These are phyloP conservation scores for Sinella curviseta DNA, from an alignment of 1,140 invertebrate genomes.

Conservation along the genomic window DNA sequence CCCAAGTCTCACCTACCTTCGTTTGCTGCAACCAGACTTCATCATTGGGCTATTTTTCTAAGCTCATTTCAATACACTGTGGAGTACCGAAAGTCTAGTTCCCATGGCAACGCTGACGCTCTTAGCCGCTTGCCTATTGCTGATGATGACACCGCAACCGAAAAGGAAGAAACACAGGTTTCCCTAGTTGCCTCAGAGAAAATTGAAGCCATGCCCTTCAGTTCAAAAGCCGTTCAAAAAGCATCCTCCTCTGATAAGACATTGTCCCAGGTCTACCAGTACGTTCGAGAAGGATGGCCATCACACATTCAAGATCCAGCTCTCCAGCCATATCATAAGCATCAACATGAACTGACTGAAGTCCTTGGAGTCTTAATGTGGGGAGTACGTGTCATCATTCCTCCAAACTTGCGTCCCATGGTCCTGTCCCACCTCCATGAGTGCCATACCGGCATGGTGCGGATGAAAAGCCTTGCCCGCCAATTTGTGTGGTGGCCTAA, in stretches of 20 bases:
- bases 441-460: slow-evolving; percentile 55
- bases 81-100: slow-evolving; percentile 48
- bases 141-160: not conserved
- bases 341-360: slow-evolving; percentile 19
- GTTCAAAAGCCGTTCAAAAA: not conserved
- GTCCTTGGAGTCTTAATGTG: slow-evolving; percentile 40
- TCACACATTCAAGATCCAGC: not conserved
- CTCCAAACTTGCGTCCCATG: slow-evolving; percentile 46
- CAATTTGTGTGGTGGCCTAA: slow-evolving; percentile 53
- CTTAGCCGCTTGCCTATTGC: slow-evolving; percentile 45
- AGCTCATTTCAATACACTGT: slow-evolving; percentile 53
- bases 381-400: slow-evolving; percentile 54
- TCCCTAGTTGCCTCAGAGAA: not conserved
- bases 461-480: slow-evolving; percentile 57
- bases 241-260: not conserved
- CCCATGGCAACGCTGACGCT: slow-evolving; percentile 51
- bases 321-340: slow-evolving; percentile 13
- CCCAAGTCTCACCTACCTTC: slow-evolving; percentile 52
- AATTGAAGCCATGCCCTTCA: not conserved
- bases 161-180: not conserved
- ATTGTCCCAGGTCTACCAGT: slow-evolving; percentile 17
- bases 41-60: slow-evolving; percentile 53
- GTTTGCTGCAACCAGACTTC: slow-evolving; percentile 51
- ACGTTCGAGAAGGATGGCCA: slow-evolving; percentile 30
- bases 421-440: slow-evolving; percentile 53